These are phyloP conservation scores for Nymphalis polychloros DNA, from an alignment of 2,888 invertebrate species.

Conservation along the genomic window DNA sequence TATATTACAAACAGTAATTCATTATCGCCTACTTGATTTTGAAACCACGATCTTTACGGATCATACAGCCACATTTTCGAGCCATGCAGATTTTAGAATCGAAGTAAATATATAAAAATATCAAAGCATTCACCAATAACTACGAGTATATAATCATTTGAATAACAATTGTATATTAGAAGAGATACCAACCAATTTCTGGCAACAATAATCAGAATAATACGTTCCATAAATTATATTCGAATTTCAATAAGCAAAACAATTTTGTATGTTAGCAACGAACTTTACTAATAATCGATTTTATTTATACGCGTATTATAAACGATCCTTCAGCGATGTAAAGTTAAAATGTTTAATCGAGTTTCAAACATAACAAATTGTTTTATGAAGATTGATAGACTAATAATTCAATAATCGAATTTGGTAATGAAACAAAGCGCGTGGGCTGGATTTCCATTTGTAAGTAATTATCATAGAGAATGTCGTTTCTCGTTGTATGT, in stretches of 20 bases:
- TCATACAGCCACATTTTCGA: no score
- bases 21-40: no score
- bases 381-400: constrained; percentile 32
- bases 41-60: no score
- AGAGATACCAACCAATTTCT: neutral
- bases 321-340: constrained; percentile 1
- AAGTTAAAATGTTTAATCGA: constrained; percentile 23
- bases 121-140: no score
- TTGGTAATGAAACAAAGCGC: constrained; percentile 27
- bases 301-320: neutral
- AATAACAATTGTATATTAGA: neutral
- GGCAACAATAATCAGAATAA: neutral
- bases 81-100: neutral
- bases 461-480: constrained; percentile 32
- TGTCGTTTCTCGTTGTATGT: constrained; percentile 25
- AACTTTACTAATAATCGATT: neutral
- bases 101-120: no score
- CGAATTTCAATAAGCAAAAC: neutral
- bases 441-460: constrained; percentile 33
- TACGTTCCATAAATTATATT: neutral
- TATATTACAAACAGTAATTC: no score
- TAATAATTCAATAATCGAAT: constrained; percentile 36
- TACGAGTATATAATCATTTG: neutral
- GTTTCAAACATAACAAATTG: constrained; percentile 21
- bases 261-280: neutral